phyloP scores from a whole-genome alignment of 2,113 vertebrate species.

The Phycodurus eques region DNA sequence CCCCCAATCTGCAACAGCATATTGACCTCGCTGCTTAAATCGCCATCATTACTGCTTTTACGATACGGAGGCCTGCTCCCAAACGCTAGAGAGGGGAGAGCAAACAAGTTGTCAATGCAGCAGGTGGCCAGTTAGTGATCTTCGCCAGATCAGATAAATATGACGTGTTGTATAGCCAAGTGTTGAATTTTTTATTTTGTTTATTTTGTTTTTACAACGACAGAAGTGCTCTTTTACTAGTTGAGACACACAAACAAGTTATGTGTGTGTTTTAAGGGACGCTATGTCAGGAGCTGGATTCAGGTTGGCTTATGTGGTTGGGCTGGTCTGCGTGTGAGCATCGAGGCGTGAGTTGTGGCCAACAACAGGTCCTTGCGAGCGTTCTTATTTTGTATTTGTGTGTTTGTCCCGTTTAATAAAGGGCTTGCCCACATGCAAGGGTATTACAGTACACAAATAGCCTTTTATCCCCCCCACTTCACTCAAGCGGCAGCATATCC shows the following conservation, averaged over 20 bases:
- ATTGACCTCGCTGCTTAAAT: slow-evolving; percentile 51
- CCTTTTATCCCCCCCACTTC: too few species aligned
- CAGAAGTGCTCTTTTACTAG: background rate
- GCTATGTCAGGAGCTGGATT: too few species aligned
- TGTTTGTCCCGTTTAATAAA: too few species aligned
- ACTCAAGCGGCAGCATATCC: too few species aligned
- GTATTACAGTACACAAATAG: too few species aligned
- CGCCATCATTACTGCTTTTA: slow-evolving; percentile 61
- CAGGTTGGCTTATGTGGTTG: too few species aligned
- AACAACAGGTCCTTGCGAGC: too few species aligned
- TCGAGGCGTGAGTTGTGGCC: too few species aligned
- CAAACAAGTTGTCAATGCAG: slow-evolving; percentile 54
- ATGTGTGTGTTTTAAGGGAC: too few species aligned
- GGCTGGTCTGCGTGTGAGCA: too few species aligned
- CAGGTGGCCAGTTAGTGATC: slow-evolving; percentile 58
- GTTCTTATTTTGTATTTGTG: too few species aligned
- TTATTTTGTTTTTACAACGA: background rate
- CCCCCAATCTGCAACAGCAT: slow-evolving; percentile 54
- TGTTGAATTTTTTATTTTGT: background rate
- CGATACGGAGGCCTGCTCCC: slow-evolving; percentile 42
- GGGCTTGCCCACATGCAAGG: too few species aligned
- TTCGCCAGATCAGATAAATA: slow-evolving; percentile 45
- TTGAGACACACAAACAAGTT: background rate
- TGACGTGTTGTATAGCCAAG: background rate
- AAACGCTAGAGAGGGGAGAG: slow-evolving; percentile 42